phyloP scores from a whole-genome alignment of 2,113 vertebrate genomes.

The Apus apus region DNA sequence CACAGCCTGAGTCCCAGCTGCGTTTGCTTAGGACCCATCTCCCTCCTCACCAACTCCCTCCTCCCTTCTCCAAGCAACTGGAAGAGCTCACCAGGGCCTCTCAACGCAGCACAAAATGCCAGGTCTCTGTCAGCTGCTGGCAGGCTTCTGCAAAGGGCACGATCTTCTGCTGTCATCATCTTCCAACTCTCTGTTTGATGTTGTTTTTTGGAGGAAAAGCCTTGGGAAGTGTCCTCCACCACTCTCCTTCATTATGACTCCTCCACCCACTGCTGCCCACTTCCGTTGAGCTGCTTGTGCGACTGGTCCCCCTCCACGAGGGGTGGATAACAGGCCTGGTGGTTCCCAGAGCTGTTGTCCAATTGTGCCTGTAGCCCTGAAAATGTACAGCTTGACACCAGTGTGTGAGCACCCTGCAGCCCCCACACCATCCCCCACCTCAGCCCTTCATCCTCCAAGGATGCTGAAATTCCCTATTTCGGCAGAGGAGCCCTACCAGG shows the following conservation, averaged over 20 bases:
- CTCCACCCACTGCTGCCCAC: not conserved
- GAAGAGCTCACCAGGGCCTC: not conserved
- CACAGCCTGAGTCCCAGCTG: not conserved
- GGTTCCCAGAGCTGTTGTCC: not conserved
- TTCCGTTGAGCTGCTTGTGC: not conserved
- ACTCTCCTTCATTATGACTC: not conserved
- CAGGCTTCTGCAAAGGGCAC: not conserved
- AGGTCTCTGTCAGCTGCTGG: not conserved
- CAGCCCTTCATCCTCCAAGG: rapidly evolving
- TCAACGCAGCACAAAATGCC: not conserved
- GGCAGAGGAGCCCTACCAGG: not conserved
- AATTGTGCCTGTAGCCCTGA: not conserved
- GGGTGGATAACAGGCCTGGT: not conserved
- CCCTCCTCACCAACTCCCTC: not conserved
- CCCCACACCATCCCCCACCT: not conserved
- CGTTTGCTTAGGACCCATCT: not conserved
- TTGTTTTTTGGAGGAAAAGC: not conserved
- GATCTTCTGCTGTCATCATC: not conserved
- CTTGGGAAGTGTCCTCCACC: not conserved
- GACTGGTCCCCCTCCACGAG: not conserved
- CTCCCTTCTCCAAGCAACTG: rapidly evolving
- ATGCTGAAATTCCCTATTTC: not conserved
- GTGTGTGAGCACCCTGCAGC: not conserved
- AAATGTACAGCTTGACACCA: rapidly evolving
- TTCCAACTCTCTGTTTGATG: not conserved